Evolutionary conservation across 2,113 vertebrate genomes (phyloP), one percentile per base, ranked within the genome.

Genomic region (Grus americana): DNA sequence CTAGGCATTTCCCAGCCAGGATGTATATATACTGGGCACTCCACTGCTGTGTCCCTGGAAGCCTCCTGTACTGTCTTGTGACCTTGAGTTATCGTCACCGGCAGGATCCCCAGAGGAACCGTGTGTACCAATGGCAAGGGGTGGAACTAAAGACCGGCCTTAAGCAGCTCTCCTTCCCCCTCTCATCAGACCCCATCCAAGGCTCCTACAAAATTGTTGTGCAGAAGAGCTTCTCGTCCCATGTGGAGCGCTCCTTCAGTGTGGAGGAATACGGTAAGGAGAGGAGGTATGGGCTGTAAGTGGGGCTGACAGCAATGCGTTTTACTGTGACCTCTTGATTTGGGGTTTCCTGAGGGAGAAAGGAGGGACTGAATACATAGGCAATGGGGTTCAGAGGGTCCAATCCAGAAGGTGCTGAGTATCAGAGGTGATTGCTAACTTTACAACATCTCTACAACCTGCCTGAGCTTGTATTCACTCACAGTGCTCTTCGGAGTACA

Each of bases 221-320:
- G 30, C 79, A 96, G 73, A 98, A 96, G 72, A 61, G 80, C 27
- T 92, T 86, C 10, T 93, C 90, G 0, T 36, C 30, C 24, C 94
- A 11, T 0, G 36, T 74, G n/a, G 72, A 97, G 22, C 97, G 97
- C 26, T 6, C 32, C 36, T 98, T 98, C 94, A 86, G 26, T 0
- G 98, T 98, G 91, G 89, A 98, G 23, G 98, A 98, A 96, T 98
- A 98, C 1, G 98, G 98, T 98, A 98, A 81, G 96, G n/a, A 71
- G 44, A 91, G 32, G 22, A 50, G 21, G 23, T 36, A 20, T 15
- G 24, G 47, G 32, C 27, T 85, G 44, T 44, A 50, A 71, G 9
- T 13, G 18, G 46, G 32, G 10, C 42, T 68, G 36, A 8, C 22
- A 59, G 40, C 13, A 58, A 18, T 38, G 54, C 22, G 17, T 94